Conservation (phyloP, 1,140 invertebrate genomes). For the Listronotus oregonensis region DNA sequence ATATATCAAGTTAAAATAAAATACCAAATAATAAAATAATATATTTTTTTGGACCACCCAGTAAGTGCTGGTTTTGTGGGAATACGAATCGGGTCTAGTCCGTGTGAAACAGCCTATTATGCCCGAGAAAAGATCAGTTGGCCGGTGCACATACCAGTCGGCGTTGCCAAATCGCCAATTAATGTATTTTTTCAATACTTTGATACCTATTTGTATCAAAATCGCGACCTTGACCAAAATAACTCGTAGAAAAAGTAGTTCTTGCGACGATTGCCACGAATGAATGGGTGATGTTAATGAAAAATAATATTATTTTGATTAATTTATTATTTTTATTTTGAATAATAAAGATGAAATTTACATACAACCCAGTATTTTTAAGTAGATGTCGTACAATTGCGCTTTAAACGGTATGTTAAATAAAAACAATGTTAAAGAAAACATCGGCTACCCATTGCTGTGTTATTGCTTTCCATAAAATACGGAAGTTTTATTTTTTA, state of each 20-base stretch:
- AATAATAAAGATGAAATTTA: too few species aligned
- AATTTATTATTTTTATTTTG: too few species aligned
- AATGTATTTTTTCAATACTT: neutral
- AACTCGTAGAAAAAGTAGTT: conserved; percentile 9
- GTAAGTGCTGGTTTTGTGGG: conserved; percentile 9
- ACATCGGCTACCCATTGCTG: too few species aligned
- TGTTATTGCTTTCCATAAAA: too few species aligned
- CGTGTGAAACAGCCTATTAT: conserved; percentile 20
- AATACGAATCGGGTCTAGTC: conserved; percentile 15
- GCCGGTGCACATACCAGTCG: conserved; percentile 1
- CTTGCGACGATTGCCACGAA: neutral
- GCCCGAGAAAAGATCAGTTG: conserved; percentile 14
- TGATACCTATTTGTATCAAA: neutral
- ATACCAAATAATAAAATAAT: too few species aligned
- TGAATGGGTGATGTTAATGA: neutral
- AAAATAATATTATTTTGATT: too few species aligned
- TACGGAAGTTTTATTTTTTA: too few species aligned
- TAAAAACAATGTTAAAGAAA: too few species aligned
- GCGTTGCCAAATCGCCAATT: conserved; percentile 3
- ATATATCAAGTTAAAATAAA: too few species aligned
- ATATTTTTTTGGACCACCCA: conserved; percentile 19
- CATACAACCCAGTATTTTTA: too few species aligned
- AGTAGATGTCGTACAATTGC: too few species aligned
- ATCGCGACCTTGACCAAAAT: conserved; percentile 24
- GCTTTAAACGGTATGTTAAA: too few species aligned